phyloP scores from a whole-genome alignment of 2,797 vertebrate genomes.

The Argya squamiceps region DNA sequence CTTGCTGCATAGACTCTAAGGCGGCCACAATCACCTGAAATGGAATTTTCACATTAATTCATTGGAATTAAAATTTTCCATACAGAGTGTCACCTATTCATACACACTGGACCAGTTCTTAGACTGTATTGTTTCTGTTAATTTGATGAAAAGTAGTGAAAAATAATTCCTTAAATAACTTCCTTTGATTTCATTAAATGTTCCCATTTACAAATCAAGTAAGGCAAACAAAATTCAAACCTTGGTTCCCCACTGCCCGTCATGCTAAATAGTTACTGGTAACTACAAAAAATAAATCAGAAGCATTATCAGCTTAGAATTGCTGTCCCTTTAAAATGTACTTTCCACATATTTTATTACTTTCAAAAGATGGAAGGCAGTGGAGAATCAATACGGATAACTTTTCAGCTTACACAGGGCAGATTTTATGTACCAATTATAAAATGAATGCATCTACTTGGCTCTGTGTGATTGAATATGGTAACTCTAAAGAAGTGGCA shows the following conservation, averaged over 20 bases:
- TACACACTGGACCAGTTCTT: background rate
- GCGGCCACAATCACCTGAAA: background rate
- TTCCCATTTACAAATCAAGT: background rate
- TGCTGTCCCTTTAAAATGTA: background rate
- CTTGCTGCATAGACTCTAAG: background rate
- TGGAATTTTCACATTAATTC: background rate
- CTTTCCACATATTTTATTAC: background rate
- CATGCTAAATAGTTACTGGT: background rate
- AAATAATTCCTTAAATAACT: background rate
- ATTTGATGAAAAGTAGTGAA: background rate
- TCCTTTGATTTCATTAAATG: background rate
- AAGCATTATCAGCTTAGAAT: background rate
- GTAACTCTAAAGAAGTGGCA: constrained; percentile 14
- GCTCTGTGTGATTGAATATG: background rate
- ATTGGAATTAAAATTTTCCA: background rate
- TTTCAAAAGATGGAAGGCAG: background rate
- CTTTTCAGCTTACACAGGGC: background rate
- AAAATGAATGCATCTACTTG: background rate
- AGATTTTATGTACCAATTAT: background rate
- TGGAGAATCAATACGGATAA: background rate
- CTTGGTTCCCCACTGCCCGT: background rate
- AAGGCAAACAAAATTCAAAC: background rate
- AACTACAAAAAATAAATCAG: background rate
- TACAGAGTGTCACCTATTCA: background rate
- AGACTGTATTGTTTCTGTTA: background rate